phyloP scores from a whole-genome alignment of 2,797 vertebrate genomes.

The Alfaro cultratus region DNA sequence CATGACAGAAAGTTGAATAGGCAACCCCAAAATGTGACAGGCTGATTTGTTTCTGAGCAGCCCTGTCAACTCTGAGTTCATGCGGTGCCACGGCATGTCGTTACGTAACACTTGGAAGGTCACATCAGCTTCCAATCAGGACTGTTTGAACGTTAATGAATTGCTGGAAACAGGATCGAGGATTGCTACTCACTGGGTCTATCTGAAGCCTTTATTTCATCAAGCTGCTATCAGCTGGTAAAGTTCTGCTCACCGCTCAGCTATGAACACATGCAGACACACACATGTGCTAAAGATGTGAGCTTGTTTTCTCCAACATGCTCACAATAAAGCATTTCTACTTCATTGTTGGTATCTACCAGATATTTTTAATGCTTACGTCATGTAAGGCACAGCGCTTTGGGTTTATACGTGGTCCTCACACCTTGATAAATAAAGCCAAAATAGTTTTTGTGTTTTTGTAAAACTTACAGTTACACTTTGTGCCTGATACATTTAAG shows the following conservation, averaged over 20 bases:
- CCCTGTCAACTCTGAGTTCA: conserved; percentile 6
- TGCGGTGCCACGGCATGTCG: background rate
- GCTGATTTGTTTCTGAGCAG: conserved; percentile 7
- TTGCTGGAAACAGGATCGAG: background rate
- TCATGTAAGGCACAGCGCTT: background rate
- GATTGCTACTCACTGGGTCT: background rate
- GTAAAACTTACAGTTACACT: background rate
- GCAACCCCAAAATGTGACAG: background rate
- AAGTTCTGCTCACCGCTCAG: background rate
- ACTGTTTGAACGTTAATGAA: background rate
- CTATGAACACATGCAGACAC: background rate
- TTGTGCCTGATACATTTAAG: background rate
- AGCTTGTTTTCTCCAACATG: background rate
- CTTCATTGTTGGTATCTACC: background rate
- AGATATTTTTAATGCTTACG: background rate
- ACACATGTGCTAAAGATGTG: background rate
- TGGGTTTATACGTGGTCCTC: background rate
- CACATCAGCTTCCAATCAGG: background rate
- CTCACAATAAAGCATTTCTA: too few relatives aligned
- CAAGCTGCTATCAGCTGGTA: background rate
- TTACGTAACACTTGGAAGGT: conserved; percentile 1
- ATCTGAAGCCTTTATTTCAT: background rate
- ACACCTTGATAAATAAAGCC: background rate
- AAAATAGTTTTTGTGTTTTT: background rate
- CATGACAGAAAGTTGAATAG: background rate